Evolutionary conservation across 2,113 vertebrate species (phyloP).

Genomic region (Oncorhynchus gorbuscha): DNA sequence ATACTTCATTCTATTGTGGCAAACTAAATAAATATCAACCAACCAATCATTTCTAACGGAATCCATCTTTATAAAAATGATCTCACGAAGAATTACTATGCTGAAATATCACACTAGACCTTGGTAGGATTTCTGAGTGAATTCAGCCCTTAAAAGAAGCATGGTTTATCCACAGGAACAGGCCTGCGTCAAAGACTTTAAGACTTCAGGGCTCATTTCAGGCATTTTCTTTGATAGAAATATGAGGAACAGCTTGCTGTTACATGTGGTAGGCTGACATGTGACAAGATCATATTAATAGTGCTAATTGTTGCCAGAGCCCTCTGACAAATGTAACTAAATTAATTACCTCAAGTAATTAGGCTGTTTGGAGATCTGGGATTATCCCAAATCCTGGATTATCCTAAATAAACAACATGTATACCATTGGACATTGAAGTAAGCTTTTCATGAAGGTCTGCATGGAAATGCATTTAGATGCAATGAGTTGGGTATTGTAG

Average conservation of each 20-base stretch:
- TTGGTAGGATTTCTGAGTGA: no score
- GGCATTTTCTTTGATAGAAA: neutral
- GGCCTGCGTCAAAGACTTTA: neutral
- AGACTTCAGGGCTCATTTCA: neutral
- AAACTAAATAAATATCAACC: no score
- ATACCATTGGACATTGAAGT: slow-evolving; percentile 20
- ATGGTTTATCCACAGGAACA: no score
- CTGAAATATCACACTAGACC: no score
- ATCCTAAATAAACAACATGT: slow-evolving; percentile 19
- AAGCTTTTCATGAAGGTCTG: neutral
- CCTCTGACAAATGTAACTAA: slow-evolving; percentile 39
- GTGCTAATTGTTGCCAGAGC: slow-evolving; percentile 26
- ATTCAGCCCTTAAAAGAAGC: no score
- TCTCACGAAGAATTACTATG: no score
- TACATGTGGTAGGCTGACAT: slow-evolving; percentile 15
- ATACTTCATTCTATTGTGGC: no score
- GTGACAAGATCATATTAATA: slow-evolving; percentile 48
- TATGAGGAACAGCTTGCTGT: slow-evolving; percentile 21
- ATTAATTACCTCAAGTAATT: slow-evolving; percentile 42
- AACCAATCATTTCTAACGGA: no score
- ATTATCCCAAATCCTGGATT: slow-evolving; percentile 20
- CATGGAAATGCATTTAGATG: neutral
- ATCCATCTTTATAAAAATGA: no score
- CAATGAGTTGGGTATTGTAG: neutral
- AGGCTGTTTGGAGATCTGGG: slow-evolving; percentile 29